These are phyloP conservation scores for Mobula birostris DNA, from an alignment of 2,113 vertebrate genomes.

Conservation along the genomic window DNA sequence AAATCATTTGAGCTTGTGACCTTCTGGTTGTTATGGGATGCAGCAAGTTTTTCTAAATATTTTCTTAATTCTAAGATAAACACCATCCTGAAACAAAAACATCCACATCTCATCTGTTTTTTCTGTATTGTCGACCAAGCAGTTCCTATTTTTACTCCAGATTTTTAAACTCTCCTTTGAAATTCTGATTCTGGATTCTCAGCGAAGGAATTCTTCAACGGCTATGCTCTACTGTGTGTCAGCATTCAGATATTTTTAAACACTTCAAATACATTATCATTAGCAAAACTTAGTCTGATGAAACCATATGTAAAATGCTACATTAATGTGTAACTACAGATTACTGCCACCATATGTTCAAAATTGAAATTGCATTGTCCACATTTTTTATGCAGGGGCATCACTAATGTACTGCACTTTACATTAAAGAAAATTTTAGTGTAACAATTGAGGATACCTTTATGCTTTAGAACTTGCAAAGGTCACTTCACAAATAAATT, in stretches of 20 bases:
- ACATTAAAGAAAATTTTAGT: background rate
- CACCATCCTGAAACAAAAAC: background rate
- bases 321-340: background rate
- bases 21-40: background rate
- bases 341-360: background rate
- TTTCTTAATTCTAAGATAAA: background rate
- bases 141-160: background rate
- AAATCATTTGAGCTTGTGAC: background rate
- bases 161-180: background rate
- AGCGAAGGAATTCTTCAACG: background rate
- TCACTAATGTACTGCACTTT: background rate
- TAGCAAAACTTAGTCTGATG: background rate
- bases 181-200: background rate
- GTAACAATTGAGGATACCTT: background rate
- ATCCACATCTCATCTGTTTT: background rate
- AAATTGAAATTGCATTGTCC: background rate
- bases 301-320: background rate
- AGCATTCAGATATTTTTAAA: background rate
- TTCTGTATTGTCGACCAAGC: background rate
- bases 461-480: background rate
- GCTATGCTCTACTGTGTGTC: background rate
- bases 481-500: background rate
- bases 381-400: background rate
- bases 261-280: background rate
- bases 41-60: background rate